Conservation (phyloP, 2,797 vertebrate species). For the Ambastaia sidthimunki region DNA sequence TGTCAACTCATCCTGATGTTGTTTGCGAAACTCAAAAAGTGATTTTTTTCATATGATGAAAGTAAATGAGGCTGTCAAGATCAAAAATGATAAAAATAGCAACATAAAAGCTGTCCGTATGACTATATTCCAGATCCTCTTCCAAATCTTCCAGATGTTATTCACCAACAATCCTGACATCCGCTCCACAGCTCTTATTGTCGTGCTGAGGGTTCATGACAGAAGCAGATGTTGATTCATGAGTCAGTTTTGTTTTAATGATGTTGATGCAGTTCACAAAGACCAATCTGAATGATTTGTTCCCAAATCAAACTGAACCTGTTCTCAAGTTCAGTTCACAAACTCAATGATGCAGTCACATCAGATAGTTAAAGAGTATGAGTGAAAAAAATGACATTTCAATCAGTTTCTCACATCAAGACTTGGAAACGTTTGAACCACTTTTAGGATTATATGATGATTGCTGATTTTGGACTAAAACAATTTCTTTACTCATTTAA, state of each 20-base stretch:
- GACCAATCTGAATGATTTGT: background rate
- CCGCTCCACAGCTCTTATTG: too few species aligned
- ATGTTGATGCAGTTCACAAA: background rate
- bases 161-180: too few species aligned
- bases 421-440: background rate
- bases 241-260: background rate
- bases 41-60: too few species aligned
- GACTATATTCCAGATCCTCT: background rate
- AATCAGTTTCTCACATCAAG: background rate
- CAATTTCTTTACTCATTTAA: background rate
- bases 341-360: background rate
- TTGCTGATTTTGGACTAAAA: background rate
- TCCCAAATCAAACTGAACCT: background rate
- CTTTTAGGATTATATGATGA: background rate
- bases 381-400: background rate
- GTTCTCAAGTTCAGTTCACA: background rate
- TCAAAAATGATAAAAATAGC: background rate
- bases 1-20: too few species aligned
- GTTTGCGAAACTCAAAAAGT: too few species aligned
- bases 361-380: background rate
- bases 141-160: background rate
- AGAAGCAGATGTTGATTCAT: background rate
- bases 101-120: background rate
- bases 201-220: background rate
- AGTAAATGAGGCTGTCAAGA: background rate